phyloP scores from a whole-genome alignment of 2,113 vertebrate genomes.

The Bolborhynchus lineola region DNA sequence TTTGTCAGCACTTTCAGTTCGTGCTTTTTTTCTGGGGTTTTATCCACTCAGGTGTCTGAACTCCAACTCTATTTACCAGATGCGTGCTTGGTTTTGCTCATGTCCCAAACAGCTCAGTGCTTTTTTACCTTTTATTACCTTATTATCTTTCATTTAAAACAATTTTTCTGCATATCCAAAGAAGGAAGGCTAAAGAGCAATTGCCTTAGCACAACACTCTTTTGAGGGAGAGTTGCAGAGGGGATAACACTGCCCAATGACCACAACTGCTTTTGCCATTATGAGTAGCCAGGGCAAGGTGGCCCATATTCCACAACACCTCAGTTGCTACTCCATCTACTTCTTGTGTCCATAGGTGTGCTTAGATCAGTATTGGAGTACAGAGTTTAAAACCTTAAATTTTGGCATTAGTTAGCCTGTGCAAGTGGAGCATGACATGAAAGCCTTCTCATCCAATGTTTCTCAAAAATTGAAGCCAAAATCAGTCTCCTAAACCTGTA shows the following conservation, averaged over 20 bases:
- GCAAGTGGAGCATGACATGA: neutral
- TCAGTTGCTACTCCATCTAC: neutral
- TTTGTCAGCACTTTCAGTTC: conserved; percentile 59
- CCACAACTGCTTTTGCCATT: neutral
- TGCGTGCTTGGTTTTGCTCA: neutral
- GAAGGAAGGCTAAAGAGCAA: neutral
- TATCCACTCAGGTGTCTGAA: neutral
- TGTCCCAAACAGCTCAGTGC: neutral
- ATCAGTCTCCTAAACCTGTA: neutral
- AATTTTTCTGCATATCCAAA: neutral
- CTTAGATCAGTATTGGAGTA: neutral
- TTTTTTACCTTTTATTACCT: neutral
- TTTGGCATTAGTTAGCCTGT: neutral
- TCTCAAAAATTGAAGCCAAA: neutral
- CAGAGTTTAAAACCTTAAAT: neutral
- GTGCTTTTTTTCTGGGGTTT: neutral
- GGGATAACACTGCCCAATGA: neutral
- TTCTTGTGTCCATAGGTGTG: rapidly evolving
- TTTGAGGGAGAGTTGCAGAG: neutral
- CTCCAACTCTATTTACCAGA: neutral
- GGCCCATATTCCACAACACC: neutral
- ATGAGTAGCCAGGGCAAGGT: neutral
- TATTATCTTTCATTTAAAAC: neutral
- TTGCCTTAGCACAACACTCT: neutral
- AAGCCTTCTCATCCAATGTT: neutral